Evolutionary conservation across 1,140 invertebrate genomes (phyloP).

Genomic region (Littorina saxatilis): DNA sequence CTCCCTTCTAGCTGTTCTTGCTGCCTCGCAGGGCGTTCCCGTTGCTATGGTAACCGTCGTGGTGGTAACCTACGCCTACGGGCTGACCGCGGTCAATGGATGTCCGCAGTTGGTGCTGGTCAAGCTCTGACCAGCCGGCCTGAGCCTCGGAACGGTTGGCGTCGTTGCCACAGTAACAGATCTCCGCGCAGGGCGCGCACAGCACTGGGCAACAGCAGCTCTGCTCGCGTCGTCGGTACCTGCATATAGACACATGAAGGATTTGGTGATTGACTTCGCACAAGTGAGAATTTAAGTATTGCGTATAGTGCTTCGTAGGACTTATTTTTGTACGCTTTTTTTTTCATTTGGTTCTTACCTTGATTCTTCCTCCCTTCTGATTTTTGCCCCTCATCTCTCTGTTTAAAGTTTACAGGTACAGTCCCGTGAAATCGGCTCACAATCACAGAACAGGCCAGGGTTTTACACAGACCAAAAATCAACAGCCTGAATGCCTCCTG

Average conservation of each 20-base stretch:
- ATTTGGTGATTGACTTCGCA: no score
- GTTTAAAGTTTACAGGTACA: no score
- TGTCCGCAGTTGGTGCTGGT: neutral
- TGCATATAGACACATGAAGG: neutral
- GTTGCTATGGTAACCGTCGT: neutral
- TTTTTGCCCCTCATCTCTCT: no score
- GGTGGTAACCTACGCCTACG: neutral
- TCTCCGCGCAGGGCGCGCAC: conserved; percentile 42
- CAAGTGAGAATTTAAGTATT: no score
- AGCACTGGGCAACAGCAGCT: conserved; percentile 33
- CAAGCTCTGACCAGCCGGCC: conserved; percentile 18
- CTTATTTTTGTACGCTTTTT: no score
- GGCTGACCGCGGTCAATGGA: neutral
- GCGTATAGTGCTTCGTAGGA: no score
- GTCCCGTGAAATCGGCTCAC: no score
- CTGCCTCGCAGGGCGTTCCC: neutral
- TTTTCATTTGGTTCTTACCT: no score
- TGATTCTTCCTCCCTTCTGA: no score
- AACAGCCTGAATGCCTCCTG: no score
- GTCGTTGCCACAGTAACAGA: conserved; percentile 28
- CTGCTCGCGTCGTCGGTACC: conserved; percentile 4
- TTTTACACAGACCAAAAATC: no score
- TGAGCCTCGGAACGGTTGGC: neutral
- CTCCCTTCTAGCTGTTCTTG: neutral
- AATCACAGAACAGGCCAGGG: no score